Evolutionary conservation across 1,140 invertebrate species (phyloP).

Genomic region (Whitmania pigra): DNA sequence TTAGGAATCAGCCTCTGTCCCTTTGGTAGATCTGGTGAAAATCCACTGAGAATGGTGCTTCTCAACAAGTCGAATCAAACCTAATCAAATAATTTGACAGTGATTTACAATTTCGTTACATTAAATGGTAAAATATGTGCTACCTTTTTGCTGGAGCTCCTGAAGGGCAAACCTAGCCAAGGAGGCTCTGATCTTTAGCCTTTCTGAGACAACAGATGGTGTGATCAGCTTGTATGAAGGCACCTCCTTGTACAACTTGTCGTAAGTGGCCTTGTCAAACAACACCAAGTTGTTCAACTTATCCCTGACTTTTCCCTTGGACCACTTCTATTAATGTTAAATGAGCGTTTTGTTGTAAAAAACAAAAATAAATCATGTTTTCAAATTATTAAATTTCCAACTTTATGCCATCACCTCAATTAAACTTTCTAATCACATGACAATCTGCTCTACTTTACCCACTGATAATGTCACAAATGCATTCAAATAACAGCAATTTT

Average conservation of each 20-base stretch:
- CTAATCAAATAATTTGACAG: slow-evolving; percentile 48
- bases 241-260: slow-evolving; percentile 91
- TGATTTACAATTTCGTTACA: neutral
- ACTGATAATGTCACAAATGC: too few relatives aligned
- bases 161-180: slow-evolving; percentile 84
- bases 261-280: slow-evolving; percentile 85
- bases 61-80: slow-evolving; percentile 86
- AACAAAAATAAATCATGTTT: too few relatives aligned
- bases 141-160: slow-evolving; percentile 55
- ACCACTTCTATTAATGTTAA: slow-evolving; percentile 80
- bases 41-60: slow-evolving; percentile 94
- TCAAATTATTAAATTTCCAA: too few relatives aligned
- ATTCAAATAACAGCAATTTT: too few relatives aligned
- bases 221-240: slow-evolving; percentile 96
- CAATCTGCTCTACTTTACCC: too few relatives aligned
- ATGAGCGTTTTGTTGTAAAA: too few relatives aligned
- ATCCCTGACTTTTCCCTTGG: slow-evolving; percentile 98
- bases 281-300: slow-evolving; percentile 96
- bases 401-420: too few relatives aligned
- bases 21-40: slow-evolving; percentile 91
- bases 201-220: slow-evolving; percentile 94
- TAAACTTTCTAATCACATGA: too few relatives aligned
- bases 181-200: slow-evolving; percentile 91
- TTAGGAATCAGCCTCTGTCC: too few relatives aligned
- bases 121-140: neutral